phyloP scores from a whole-genome alignment of 2,113 vertebrate genomes.

The Excalfactoria chinensis region DNA sequence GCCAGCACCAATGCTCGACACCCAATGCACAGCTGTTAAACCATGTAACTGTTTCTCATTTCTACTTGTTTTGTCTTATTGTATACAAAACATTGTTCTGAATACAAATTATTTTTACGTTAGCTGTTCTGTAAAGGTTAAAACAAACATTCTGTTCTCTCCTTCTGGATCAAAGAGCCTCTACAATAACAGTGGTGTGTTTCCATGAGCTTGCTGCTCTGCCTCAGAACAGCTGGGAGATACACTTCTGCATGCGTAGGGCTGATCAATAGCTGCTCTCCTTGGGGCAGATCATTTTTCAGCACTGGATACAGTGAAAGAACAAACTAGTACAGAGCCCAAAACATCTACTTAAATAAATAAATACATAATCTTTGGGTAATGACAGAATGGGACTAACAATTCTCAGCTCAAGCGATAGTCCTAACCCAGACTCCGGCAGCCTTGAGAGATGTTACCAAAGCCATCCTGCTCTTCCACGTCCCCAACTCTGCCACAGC shows the following conservation, averaged over 20 bases:
- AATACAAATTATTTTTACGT: neutral
- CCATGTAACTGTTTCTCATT: neutral
- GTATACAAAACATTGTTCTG: neutral
- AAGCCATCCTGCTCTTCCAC: neutral
- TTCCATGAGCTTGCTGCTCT: neutral
- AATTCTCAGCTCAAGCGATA: neutral
- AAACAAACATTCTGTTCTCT: neutral
- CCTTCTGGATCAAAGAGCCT: neutral
- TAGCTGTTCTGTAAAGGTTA: neutral
- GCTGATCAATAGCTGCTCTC: neutral
- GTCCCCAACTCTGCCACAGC: neutral
- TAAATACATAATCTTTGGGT: neutral
- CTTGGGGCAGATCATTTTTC: neutral
- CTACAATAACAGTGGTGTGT: neutral
- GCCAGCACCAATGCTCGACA: neutral
- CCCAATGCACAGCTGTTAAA: neutral
- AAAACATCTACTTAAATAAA: neutral
- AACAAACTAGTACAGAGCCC: neutral
- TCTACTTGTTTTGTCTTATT: neutral
- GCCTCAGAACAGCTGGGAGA: constrained; percentile 44
- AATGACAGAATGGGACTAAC: neutral
- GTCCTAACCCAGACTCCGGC: neutral
- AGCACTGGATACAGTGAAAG: neutral
- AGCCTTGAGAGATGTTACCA: neutral
- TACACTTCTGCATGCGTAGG: constrained; percentile 8